Evolutionary conservation across 2,888 invertebrate species (phyloP).

Genomic region (Chalcosyrphus nemorum): DNA sequence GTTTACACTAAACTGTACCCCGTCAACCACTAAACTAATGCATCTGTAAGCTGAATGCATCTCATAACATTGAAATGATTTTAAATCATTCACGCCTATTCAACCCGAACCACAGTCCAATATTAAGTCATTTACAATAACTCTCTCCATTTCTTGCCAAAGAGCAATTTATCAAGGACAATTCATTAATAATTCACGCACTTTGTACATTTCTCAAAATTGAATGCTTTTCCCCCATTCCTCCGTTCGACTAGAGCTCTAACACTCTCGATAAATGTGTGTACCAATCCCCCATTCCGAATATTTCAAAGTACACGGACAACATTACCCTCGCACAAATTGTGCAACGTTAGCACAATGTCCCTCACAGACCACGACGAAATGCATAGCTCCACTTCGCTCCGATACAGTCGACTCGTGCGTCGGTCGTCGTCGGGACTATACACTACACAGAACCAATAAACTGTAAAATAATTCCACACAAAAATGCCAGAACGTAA

Average conservation of each 20-base stretch:
- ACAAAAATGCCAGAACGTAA: slow-evolving; percentile 73
- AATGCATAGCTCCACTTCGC: background rate
- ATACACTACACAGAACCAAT: slow-evolving; percentile 66
- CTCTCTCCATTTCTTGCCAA: background rate
- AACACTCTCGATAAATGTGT: slow-evolving; percentile 28
- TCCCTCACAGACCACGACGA: slow-evolving; percentile 46
- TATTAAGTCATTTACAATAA: slow-evolving; percentile 30
- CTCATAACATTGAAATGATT: background rate
- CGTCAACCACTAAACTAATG: too few species aligned
- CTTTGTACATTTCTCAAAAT: slow-evolving; percentile 63
- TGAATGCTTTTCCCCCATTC: too few species aligned
- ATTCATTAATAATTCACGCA: slow-evolving; percentile 70
- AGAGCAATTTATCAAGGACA: slow-evolving; percentile 69
- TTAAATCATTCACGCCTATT: background rate
- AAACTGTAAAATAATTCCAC: slow-evolving; percentile 73
- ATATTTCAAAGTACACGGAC: background rate
- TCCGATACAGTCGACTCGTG: slow-evolving; percentile 38
- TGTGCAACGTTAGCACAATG: slow-evolving; percentile 69
- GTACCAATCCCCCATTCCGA: slow-evolving; percentile 6
- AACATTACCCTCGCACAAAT: slow-evolving; percentile 54
- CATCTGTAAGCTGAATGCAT: too few species aligned
- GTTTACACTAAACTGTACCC: too few species aligned
- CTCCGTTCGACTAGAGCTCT: background rate
- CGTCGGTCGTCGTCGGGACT: too few species aligned
- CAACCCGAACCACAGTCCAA: background rate